Base-by-base conservation (phyloP, 2,113 vertebrate species). In the Semicossyphus pulcher region DNA sequence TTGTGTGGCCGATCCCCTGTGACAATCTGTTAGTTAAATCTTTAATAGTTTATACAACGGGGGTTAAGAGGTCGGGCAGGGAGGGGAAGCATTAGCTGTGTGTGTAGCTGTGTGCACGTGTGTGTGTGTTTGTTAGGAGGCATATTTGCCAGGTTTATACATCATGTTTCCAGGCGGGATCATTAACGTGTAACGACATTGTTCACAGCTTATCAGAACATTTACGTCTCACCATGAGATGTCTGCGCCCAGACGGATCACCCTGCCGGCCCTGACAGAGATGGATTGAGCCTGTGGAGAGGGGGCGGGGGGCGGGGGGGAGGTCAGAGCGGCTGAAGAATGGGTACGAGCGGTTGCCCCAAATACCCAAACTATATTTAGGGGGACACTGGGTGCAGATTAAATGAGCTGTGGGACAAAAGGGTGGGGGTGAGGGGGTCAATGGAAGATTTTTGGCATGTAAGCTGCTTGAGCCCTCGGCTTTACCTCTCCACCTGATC, bases 131-230 rank as follows among this genome's bases (percentile, higher is more conserved):
- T 68, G 68, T 41, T 37, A 36, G 34, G 49, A 29, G 25, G 20
- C 52, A 51, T 70, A 57, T 82, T 44, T 69, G 57, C 32, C 3
- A 21, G 21, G 49, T 81, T 86, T 69, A 59, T 86, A 63, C 75
- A 59, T 76, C 53, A 48, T 72, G 76, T 87, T 91, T 85, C 77
- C 77, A 62, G 57, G 15, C 61, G 10, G 78, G 83, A 91, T 92
- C 90, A 83, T 92, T 91, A 91, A 86, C 70, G n/a, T 86, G 87
- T 84, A 88, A 91, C 84, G 31, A 92, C 87, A 92, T 92, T 93
- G 91, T 93, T 93, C 89, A 81, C 90, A 86, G 91, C 92, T 93
- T 93, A 93, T 93, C 92, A 85, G 90, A 93, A 92, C 86, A 86
- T 91, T 93, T 80, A 70, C 63, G 68, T 91, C 88, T 80, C 88